phyloP scores from a whole-genome alignment of 2,797 vertebrate species.

The Platalea minor region DNA sequence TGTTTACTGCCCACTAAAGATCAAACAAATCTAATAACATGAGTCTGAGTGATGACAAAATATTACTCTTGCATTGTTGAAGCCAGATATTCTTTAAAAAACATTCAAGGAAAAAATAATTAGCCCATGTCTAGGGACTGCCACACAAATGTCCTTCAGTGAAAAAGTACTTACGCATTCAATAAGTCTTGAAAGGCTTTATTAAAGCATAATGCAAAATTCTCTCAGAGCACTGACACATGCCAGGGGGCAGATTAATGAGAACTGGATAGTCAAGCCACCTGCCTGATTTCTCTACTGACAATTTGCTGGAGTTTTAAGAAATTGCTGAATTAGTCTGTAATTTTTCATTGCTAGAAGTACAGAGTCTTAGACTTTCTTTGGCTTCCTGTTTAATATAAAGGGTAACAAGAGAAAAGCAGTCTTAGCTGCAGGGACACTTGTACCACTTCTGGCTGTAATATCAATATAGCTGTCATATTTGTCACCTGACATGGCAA shows the following conservation, averaged over 20 bases:
- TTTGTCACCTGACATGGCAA: conserved; percentile 28
- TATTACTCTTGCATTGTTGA: background rate
- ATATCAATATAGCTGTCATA: background rate
- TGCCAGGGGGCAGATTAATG: conserved; percentile 38
- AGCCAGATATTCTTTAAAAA: background rate
- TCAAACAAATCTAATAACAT: background rate
- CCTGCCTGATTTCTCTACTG: conserved; percentile 2
- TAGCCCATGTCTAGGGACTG: background rate
- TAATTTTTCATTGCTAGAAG: conserved; percentile 24
- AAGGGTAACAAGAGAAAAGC: background rate
- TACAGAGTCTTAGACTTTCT: background rate
- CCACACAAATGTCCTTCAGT: background rate
- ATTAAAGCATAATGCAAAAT: conserved; percentile 46
- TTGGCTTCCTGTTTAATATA: background rate
- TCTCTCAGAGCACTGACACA: background rate
- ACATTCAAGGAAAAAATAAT: conserved; percentile 21
- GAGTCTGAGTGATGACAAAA: background rate
- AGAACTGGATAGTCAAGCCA: background rate
- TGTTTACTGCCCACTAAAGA: background rate
- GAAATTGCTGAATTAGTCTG: conserved; percentile 6
- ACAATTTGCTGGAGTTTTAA: background rate
- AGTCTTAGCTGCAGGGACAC: background rate
- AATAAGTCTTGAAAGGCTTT: background rate
- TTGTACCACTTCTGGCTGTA: background rate
- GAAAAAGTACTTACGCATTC: conserved; percentile 40